A percentile compares a stretch with the other conserved stretches of the same genome.
Evolutionary conservation across 2,888 invertebrate genomes (phyloP).

Genomic region (Hipparchia sbordonii): DNA sequence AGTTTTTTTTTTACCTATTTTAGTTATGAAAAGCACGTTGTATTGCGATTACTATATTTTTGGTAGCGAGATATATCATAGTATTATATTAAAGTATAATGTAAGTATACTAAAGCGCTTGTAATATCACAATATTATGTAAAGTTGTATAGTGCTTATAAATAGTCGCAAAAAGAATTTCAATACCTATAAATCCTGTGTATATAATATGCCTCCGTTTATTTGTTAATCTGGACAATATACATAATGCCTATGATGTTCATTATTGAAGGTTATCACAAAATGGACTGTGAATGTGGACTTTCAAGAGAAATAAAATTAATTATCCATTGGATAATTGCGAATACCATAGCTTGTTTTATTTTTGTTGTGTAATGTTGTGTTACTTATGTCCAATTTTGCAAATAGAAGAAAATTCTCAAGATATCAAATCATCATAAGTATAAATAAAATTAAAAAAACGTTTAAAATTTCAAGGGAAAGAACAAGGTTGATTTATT

Average conservation of each 20-base stretch:
- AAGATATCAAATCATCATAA: too few species aligned
- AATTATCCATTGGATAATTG: slow-evolving; percentile 77
- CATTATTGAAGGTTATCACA: slow-evolving; percentile 63
- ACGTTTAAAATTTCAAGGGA: not conserved
- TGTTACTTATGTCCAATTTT: not conserved
- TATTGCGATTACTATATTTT: slow-evolving; percentile 45
- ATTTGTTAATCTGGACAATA: slow-evolving; percentile 73
- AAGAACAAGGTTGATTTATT: not conserved
- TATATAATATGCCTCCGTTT: slow-evolving; percentile 72
- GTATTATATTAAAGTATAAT: slow-evolving; percentile 44
- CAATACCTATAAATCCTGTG: slow-evolving; percentile 60
- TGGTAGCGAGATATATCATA: slow-evolving; percentile 49
- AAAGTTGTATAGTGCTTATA: slow-evolving; percentile 79
- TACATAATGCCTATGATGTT: slow-evolving; percentile 74
- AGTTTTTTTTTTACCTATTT: slow-evolving; percentile 21
- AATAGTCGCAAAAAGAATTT: slow-evolving; percentile 61
- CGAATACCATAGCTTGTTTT: slow-evolving; percentile 72
- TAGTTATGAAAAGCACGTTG: slow-evolving; percentile 34
- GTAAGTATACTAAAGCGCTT: slow-evolving; percentile 54
- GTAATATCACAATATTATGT: slow-evolving; percentile 65
- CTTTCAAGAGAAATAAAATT: slow-evolving; percentile 70
- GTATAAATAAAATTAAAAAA: too few species aligned
- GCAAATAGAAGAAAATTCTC: not conserved
- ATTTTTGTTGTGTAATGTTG: slow-evolving; percentile 48
- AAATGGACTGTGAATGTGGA: slow-evolving; percentile 68